Evolutionary conservation across 2,888 invertebrate species (phyloP).

Genomic region (Amphipyra berbera): DNA sequence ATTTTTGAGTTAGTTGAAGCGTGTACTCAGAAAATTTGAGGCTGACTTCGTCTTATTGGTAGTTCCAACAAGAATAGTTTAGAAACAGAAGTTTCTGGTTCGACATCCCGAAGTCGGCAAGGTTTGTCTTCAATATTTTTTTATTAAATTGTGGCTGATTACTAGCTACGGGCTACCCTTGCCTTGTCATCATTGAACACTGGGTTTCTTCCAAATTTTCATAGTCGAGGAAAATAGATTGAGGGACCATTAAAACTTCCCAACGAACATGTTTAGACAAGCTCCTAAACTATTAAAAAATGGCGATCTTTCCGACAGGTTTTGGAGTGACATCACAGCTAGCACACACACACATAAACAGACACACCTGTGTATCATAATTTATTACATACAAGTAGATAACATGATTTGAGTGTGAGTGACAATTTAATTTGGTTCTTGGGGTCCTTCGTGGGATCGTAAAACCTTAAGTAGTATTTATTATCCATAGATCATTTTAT

Average conservation of each 20-base stretch:
- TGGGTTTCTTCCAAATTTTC: background rate
- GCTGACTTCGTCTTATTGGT: too few species aligned
- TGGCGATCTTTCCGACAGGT: conserved; percentile 70
- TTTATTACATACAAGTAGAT: conserved; percentile 55
- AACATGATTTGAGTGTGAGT: conserved; percentile 41
- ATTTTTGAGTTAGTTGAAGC: too few species aligned
- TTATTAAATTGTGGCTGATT: too few species aligned
- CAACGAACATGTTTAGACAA: conserved; percentile 47
- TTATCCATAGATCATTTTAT: too few species aligned
- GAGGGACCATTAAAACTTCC: conserved; percentile 24
- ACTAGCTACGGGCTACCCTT: too few species aligned
- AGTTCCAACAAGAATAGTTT: too few species aligned
- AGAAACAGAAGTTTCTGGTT: too few species aligned
- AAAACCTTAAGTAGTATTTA: conserved; percentile 3
- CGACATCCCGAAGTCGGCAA: too few species aligned
- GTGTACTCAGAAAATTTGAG: too few species aligned
- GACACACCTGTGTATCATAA: conserved; percentile 59
- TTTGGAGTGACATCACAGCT: conserved; percentile 80
- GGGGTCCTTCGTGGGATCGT: conserved; percentile 24
- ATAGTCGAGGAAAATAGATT: conserved; percentile 13
- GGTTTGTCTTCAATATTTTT: too few species aligned
- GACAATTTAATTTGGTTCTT: conserved; percentile 47
- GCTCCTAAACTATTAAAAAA: conserved; percentile 37
- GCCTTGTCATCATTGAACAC: too few species aligned
- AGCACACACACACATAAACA: conserved; percentile 68